These are phyloP conservation scores for Rhinichthys osculus DNA, from an alignment of 2,797 vertebrate species.

Conservation along the genomic window DNA sequence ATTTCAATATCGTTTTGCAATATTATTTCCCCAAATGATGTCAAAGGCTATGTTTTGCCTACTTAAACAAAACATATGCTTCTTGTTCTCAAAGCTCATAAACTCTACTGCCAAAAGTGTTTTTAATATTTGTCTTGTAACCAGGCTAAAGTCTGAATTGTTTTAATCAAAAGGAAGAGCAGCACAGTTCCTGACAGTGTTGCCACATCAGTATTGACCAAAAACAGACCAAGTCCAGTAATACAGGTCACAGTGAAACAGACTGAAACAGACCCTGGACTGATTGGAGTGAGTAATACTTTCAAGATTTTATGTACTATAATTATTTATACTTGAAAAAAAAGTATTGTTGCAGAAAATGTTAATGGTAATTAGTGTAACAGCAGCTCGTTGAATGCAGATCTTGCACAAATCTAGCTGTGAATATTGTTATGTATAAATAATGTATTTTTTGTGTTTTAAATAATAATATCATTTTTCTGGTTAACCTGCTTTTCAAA, in stretches of 20 bases:
- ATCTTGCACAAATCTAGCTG: neutral
- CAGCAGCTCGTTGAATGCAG: neutral
- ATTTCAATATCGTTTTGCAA: conserved; percentile 38
- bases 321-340: neutral
- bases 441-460: neutral
- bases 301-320: neutral
- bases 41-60: neutral
- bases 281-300: conserved; percentile 80
- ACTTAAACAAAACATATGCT: neutral
- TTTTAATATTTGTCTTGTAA: neutral
- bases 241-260: conserved; percentile 85
- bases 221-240: conserved; percentile 81
- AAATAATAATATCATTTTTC: conserved; percentile 12
- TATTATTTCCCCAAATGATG: neutral
- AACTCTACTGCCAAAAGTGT: neutral
- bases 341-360: neutral
- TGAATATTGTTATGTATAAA: neutral
- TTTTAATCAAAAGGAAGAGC: conserved; percentile 74
- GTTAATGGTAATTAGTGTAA: neutral
- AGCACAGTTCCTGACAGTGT: conserved; percentile 79
- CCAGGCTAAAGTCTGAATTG: conserved; percentile 4
- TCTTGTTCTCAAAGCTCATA: neutral
- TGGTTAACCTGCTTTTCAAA: conserved; percentile 34
- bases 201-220: conserved; percentile 77
- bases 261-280: conserved; percentile 78